phyloP scores from a whole-genome alignment of 2,113 vertebrate species.

The Oxyura jamaicensis region DNA sequence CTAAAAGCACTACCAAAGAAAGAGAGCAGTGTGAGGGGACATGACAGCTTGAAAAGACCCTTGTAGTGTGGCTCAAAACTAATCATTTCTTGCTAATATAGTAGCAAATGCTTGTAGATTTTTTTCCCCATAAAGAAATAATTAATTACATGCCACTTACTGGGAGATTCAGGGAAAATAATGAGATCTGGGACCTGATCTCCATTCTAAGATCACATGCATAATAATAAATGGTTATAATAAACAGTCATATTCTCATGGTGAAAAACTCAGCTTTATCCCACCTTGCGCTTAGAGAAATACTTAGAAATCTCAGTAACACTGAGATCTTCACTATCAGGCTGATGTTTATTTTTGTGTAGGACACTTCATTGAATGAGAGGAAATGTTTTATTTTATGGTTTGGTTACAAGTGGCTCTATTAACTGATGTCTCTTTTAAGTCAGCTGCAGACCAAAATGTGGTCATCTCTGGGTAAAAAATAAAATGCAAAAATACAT shows the following conservation, averaged over 20 bases:
- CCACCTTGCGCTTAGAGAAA: neutral
- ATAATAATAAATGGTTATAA: neutral
- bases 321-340: neutral
- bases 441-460: neutral
- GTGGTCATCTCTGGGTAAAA: constrained; percentile 41
- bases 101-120: neutral
- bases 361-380: neutral
- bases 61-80: neutral
- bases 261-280: neutral
- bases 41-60: neutral
- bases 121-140: neutral
- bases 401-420: constrained; percentile 1
- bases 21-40: neutral
- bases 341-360: constrained; percentile 2
- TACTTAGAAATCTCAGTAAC: neutral
- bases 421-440: constrained; percentile 29
- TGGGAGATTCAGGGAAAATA: neutral
- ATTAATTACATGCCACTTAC: neutral
- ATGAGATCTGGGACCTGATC: neutral
- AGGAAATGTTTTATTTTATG: neutral
- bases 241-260: neutral
- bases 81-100: neutral
- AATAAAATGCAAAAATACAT: constrained; percentile 12
- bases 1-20: neutral
- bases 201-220: neutral